phyloP scores from a whole-genome alignment of 2,113 vertebrate species.

The Furnarius figulus region DNA sequence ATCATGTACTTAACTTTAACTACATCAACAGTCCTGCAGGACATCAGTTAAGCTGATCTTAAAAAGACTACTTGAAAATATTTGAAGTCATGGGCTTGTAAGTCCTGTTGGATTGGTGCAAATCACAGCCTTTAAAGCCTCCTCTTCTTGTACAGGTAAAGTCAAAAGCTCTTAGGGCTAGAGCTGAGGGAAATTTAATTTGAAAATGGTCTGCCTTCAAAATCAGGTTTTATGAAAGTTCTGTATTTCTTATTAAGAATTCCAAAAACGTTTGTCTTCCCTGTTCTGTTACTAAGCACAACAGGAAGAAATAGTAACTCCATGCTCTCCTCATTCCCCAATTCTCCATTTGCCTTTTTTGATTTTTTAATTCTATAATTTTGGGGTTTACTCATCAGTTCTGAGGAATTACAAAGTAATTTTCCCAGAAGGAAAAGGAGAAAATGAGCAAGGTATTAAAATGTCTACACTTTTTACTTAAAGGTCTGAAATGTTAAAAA shows the following conservation, averaged over 20 bases:
- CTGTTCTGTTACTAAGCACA: not conserved
- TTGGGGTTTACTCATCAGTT: not conserved
- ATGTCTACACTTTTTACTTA: not conserved
- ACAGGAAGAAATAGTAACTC: not conserved
- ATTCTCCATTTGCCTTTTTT: not conserved
- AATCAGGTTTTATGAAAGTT: not conserved
- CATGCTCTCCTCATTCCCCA: not conserved
- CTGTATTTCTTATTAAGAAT: not conserved
- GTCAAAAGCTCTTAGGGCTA: not conserved
- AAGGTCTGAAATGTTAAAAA: not conserved
- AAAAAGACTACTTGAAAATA: not conserved
- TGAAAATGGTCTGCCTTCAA: not conserved
- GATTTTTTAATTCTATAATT: not conserved
- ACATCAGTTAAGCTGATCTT: constrained; percentile 4
- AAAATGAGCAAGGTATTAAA: not conserved
- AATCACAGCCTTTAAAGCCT: not conserved
- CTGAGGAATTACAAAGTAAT: not conserved
- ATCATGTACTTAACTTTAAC: constrained; percentile 47
- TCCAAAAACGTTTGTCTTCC: not conserved
- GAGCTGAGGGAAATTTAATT: not conserved
- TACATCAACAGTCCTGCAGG: not conserved
- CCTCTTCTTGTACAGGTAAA: not conserved
- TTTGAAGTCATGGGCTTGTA: not conserved
- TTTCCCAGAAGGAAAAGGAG: not conserved
- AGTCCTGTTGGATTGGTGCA: not conserved